phyloP scores from a whole-genome alignment of 2,113 vertebrate genomes.

The mouse (Mus musculus) region GRCm39 chr1:149927501-149928000 shows the following conservation, averaged over 20 bases:
- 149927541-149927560: conserved; percentile 81
- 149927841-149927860: conserved; percentile 1
- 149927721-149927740: conserved; percentile 69
- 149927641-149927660: conserved; percentile 83
- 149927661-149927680: conserved; percentile 69
- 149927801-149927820: not conserved
- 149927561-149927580: conserved; percentile 76
- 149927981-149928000: not conserved
- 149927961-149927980: not conserved
- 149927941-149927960: not conserved
- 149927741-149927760: conserved; percentile 64
- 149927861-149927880: conserved; percentile 16
- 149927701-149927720: conserved; percentile 58
- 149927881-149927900: conserved; percentile 42
- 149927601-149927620: conserved; percentile 73
- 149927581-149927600: conserved; percentile 66
- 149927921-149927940: not conserved
- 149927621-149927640: conserved; percentile 69
- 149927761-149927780: conserved; percentile 24
- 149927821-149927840: not conserved
- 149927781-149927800: conserved; percentile 32
- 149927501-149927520: conserved; percentile 75
- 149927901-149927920: not conserved
- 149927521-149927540: conserved; percentile 81
- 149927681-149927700: conserved; percentile 71